phyloP scores from a whole-genome alignment of 2,888 invertebrate genomes.

The Idaea biselata region DNA sequence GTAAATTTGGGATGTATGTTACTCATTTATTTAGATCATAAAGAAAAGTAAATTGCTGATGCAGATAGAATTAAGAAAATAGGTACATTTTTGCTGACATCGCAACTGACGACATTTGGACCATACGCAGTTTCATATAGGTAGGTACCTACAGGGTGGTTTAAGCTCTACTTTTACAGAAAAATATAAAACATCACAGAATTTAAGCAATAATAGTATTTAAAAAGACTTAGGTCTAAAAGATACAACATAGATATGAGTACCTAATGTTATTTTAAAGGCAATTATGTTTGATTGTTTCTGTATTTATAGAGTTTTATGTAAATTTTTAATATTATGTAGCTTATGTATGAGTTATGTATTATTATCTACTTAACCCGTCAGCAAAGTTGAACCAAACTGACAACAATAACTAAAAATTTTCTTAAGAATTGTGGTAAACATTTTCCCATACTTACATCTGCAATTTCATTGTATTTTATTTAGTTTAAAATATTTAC shows the following conservation, averaged over 20 bases:
- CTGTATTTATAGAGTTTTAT: not conserved
- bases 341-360: too few species aligned
- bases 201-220: conserved; percentile 6
- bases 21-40: not conserved
- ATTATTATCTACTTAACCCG: too few species aligned
- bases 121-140: conserved; percentile 4
- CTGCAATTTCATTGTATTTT: too few species aligned
- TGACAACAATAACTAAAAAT: too few species aligned
- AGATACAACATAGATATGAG: not conserved
- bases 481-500: too few species aligned
- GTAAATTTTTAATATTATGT: not conserved
- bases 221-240: not conserved
- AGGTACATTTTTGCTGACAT: conserved; percentile 13
- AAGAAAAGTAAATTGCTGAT: conserved; percentile 8
- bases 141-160: conserved; percentile 67
- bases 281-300: conserved; percentile 2
- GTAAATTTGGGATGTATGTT: not conserved
- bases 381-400: too few species aligned
- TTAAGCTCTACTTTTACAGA: conserved; percentile 37
- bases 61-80: conserved; percentile 13
- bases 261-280: too few species aligned
- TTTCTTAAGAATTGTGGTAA: too few species aligned
- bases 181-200: conserved; percentile 10
- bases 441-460: too few species aligned
- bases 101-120: conserved; percentile 31